Base-by-base conservation (phyloP, 1,140 invertebrate genomes). In the Aphaenogaster ashmeadi region DNA sequence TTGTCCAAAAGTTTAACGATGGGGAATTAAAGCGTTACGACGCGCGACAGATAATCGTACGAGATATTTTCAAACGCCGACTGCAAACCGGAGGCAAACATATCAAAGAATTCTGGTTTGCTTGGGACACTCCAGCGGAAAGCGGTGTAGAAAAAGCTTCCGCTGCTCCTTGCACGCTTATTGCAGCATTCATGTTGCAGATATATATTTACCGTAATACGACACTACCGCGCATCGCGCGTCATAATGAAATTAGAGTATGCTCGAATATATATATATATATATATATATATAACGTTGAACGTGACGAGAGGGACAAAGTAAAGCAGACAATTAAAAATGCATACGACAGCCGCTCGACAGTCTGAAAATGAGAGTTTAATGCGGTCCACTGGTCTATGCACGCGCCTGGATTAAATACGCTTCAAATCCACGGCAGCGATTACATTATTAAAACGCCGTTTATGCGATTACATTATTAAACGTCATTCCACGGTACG, bases 251-350 rank as follows among this genome's bases (percentile, higher is more conserved):
- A 84, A 84, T 84, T 84, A 84, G 69, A 84, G 80, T 60, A 47
- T 3, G 54, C 80, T 74, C 54, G 69, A 84, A 50, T 38, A 27
- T 27, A 27, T 27, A 27, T 27, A 27, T 27, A 27, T 27, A 27
- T 27, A 27, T 27, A 27, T n/a, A 21, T 27, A 27, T 27, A 27
- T 27, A 18, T 60, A 69, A 33, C 67, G 67, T 36, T 47, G 78
- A 33, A 71, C 66, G 62, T 50, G 80, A 60, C 52, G 27, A 84
- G 38, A 60, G 13, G n/a, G 8, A 50, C 54, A 62, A 75, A 84
- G 54, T 60, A 60, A 75, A 62, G 41, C 54, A 47, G 41, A 84
- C 54, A 84, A 84, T 84, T 84, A 84, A 84, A 84, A 84, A 75
- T 27, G 41, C 69, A 36, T 27, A 18, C 69, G 9, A 7, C 18